These are phyloP conservation scores for Orientallactaga bullata DNA, from an alignment of 2,113 vertebrate species.

Conservation along the genomic window DNA sequence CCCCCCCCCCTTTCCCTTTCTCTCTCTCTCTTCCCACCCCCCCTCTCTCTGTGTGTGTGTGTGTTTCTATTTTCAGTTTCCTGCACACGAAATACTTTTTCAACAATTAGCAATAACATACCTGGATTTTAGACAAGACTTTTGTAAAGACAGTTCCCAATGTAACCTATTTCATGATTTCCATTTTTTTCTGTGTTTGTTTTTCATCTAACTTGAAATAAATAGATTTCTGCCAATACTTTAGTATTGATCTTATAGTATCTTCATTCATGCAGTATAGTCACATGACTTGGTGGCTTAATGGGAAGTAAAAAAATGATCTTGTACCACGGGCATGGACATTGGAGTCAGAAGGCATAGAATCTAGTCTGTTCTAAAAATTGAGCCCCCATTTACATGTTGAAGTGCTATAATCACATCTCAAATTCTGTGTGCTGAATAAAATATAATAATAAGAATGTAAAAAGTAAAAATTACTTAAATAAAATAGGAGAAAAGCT, in stretches of 20 bases:
- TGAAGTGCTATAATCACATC: too few relatives aligned
- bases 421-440: too few relatives aligned
- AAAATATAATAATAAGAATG: too few relatives aligned
- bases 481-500: too few relatives aligned
- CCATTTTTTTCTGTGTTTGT: conserved; percentile 6
- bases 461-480: too few relatives aligned
- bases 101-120: conserved; percentile 25
- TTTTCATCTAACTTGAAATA: not conserved
- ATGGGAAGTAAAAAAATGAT: not conserved
- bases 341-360: not conserved
- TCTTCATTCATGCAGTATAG: not conserved
- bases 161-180: not conserved
- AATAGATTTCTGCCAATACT: conserved; percentile 41
- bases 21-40: too few relatives aligned
- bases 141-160: conserved; percentile 42
- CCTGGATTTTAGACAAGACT: conserved; percentile 64
- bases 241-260: not conserved
- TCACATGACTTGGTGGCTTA: not conserved
- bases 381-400: not conserved
- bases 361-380: not conserved
- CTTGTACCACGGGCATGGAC: not conserved
- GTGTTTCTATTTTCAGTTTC: conserved; percentile 7
- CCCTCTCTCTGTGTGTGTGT: too few relatives aligned
- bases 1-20: not conserved
- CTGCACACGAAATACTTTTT: conserved; percentile 77